Percentiles rank a stretch among this genome's conserved stretches.
Conservation (phyloP, 2,797 vertebrate species). For the Nasua narica region DNA sequence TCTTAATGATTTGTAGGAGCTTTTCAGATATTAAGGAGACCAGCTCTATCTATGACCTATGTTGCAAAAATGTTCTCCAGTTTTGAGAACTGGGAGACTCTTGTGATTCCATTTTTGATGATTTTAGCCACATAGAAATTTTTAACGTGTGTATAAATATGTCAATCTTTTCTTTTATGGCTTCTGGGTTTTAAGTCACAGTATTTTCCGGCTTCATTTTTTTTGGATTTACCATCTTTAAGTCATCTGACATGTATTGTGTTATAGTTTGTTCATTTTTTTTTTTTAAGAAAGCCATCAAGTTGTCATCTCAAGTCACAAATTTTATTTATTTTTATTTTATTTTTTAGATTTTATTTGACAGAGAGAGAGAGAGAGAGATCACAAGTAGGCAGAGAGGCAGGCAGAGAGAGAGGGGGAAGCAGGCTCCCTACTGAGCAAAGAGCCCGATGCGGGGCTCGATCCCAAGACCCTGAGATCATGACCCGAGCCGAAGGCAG, state of each 20-base stretch:
- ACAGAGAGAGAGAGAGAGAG: too few species aligned
- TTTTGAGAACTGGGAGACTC: background rate
- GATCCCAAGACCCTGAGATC: too few species aligned
- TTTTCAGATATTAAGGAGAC: background rate
- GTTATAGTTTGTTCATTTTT: background rate
- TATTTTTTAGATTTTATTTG: too few species aligned
- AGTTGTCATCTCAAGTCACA: too few species aligned
- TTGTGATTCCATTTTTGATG: background rate
- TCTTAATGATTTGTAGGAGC: background rate
- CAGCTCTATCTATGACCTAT: background rate
- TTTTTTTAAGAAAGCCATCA: background rate
- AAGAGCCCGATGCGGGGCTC: too few species aligned
- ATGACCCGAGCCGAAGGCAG: too few species aligned
- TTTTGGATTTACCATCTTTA: background rate
- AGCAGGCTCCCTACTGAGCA: too few species aligned
- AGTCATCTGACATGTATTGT: background rate
- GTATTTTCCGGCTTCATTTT: background rate
- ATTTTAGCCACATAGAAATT: background rate
- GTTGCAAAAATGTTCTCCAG: background rate
- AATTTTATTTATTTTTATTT: too few species aligned
- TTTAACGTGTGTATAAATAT: background rate
- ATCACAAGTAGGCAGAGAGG: too few species aligned
- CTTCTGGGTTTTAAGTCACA: background rate
- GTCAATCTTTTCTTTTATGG: background rate
- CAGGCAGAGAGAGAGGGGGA: too few species aligned